Conservation (phyloP, 2,113 vertebrate species). For the Lasiurus cinereus region DNA sequence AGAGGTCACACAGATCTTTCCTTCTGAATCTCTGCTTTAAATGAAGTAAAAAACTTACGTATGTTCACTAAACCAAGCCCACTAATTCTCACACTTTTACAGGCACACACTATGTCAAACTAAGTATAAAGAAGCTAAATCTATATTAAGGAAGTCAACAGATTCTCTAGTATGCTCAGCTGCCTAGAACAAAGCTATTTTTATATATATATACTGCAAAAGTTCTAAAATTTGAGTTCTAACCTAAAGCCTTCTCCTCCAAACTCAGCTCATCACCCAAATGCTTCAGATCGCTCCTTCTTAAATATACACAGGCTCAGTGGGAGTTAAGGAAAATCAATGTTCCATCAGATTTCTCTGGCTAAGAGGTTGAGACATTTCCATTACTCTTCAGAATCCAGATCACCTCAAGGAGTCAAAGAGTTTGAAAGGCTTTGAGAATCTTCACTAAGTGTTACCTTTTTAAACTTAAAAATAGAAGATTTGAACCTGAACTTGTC, state of each 20-base stretch:
- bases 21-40: background rate
- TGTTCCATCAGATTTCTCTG: background rate
- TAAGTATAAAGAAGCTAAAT: conserved; percentile 39
- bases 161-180: background rate
- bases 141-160: conserved; percentile 9
- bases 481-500: background rate
- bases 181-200: conserved; percentile 10
- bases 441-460: background rate
- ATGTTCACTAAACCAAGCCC: background rate
- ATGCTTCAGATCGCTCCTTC: background rate
- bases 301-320: background rate
- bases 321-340: background rate
- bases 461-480: conserved; percentile 20
- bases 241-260: conserved; percentile 8
- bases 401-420: background rate
- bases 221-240: conserved; percentile 8
- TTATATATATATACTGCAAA: background rate
- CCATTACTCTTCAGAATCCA: background rate
- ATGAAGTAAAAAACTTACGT: background rate
- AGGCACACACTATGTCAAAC: conserved; percentile 8
- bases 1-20: background rate
- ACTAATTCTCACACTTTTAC: background rate
- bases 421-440: background rate
- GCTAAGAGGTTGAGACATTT: conserved; percentile 24
- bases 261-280: background rate